Conservation (phyloP, 2,888 invertebrate genomes). For the Nomada ruficornis region DNA sequence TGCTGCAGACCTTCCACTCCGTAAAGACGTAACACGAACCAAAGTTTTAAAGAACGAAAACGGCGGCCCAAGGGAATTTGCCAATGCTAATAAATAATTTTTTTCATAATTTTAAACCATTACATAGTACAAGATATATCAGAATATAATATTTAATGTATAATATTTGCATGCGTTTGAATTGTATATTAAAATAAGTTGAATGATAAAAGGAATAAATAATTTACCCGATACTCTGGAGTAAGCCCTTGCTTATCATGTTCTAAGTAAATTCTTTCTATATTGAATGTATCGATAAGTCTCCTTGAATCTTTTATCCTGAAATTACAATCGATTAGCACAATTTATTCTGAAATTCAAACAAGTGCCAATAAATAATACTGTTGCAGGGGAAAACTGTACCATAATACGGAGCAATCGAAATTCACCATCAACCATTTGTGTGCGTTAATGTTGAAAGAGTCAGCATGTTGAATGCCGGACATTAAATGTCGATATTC, state of each 20-base stretch:
- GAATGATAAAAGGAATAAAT: not conserved
- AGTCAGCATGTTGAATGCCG: slow-evolving; percentile 93
- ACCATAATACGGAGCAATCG: slow-evolving; percentile 97
- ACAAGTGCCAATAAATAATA: not conserved
- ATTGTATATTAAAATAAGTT: not conserved
- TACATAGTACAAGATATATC: not conserved
- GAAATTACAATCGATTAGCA: slow-evolving; percentile 27
- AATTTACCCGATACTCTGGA: slow-evolving; percentile 86
- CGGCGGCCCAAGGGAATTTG: slow-evolving; percentile 94
- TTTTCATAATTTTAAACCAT: not conserved
- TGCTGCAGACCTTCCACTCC: slow-evolving; percentile 92
- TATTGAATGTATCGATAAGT: slow-evolving; percentile 94
- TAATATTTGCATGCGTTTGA: not conserved
- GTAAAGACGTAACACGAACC: slow-evolving; percentile 94
- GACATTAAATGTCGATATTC: slow-evolving; percentile 93
- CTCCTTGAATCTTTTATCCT: slow-evolving; percentile 92
- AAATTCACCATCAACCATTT: slow-evolving; percentile 98
- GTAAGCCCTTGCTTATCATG: slow-evolving; percentile 89
- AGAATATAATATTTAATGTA: not conserved
- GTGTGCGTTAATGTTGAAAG: slow-evolving; percentile 97
- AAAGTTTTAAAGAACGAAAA: slow-evolving; percentile 96
- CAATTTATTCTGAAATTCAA: not conserved
- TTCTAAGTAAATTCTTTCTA: slow-evolving; percentile 95
- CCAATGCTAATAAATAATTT: slow-evolving; percentile 88
- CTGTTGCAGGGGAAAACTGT: slow-evolving; percentile 40